phyloP scores from a whole-genome alignment of 2,113 vertebrate genomes.

The Tupaia tana region DNA sequence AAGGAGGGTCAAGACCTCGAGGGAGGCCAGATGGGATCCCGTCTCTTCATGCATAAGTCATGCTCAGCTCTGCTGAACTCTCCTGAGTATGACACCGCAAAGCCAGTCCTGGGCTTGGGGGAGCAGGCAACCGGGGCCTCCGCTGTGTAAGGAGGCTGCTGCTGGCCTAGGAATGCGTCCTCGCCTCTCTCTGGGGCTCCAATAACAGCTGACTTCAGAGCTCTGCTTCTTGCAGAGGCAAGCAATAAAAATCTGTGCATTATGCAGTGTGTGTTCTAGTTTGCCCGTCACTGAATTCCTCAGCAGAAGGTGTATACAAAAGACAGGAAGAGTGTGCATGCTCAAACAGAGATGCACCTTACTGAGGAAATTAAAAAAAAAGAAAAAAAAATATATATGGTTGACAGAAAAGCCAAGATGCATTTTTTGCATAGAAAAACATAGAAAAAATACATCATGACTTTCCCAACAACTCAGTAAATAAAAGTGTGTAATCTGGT shows the following conservation, averaged over 20 bases:
- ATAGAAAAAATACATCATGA: too few relatives aligned
- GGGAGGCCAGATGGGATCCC: slow-evolving; percentile 60
- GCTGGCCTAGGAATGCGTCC: not conserved
- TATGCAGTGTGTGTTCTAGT: not conserved
- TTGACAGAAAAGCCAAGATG: too few relatives aligned
- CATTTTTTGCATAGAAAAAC: too few relatives aligned
- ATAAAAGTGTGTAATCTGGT: not conserved
- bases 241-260: not conserved
- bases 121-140: not conserved
- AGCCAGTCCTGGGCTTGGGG: not conserved
- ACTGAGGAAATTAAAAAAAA: not conserved
- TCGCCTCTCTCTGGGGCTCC: not conserved
- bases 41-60: slow-evolving; percentile 62
- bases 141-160: not conserved
- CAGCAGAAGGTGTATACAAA: not conserved
- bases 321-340: not conserved
- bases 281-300: not conserved
- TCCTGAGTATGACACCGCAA: not conserved
- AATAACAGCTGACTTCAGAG: not conserved
- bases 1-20: slow-evolving; percentile 55
- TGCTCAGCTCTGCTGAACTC: slow-evolving; percentile 17
- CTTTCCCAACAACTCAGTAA: too few relatives aligned
- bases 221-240: not conserved
- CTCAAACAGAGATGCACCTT: not conserved
- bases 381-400: too few relatives aligned